Evolutionary conservation across 2,888 invertebrate genomes (phyloP), one percentile per base, ranked within the genome.

Genomic region (Pyrocoelia pectoralis): DNA sequence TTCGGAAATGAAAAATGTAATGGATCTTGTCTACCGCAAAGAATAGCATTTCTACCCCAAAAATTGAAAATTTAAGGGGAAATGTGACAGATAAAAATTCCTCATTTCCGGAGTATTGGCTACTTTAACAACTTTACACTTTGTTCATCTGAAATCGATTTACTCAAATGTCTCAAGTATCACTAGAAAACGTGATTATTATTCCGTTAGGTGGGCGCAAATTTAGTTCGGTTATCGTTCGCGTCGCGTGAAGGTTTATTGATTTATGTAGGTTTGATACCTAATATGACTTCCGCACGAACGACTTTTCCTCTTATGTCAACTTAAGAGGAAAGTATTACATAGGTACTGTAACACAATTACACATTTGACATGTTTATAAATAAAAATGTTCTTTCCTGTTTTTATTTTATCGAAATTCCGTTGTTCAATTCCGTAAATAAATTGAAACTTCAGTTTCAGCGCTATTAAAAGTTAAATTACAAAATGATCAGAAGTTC

Each of bases 31-130:
- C 56, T 61, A 56, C 54, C 48, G 55, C 29, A 55, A 50, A 55
- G 29, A 55, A 61, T 56, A 24, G 56, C 48, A 62, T 57, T 62
- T 53, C 48, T 50, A 57, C 18, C 53, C 53, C 53, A 63, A 72
- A 75, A 75, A 73, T 75, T 73, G 73, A 74, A 75, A 73, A 73
- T 71, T 68, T 65, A 60, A 67, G 69, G 49, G 54, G 58, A 73
- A 72, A 71, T 68, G 72, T 68, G 67, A 68, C 70, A 72, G 75
- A 75, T 75, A 75, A 74, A 69, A 70, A 74, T 74, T 73, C 70
- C 72, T 74, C 72, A 74, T 75, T 75, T 75, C 75, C 74, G 66
- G 68, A 70, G 64, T 69, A 73, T 72, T 72, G 71, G 62, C 70
- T 68, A 63, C 63, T 63, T 58, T 63, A 63, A 63, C 57, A 63